Conservation (phyloP, 2,113 vertebrate genomes). For the Poeciliopsis occidentalis region DNA sequence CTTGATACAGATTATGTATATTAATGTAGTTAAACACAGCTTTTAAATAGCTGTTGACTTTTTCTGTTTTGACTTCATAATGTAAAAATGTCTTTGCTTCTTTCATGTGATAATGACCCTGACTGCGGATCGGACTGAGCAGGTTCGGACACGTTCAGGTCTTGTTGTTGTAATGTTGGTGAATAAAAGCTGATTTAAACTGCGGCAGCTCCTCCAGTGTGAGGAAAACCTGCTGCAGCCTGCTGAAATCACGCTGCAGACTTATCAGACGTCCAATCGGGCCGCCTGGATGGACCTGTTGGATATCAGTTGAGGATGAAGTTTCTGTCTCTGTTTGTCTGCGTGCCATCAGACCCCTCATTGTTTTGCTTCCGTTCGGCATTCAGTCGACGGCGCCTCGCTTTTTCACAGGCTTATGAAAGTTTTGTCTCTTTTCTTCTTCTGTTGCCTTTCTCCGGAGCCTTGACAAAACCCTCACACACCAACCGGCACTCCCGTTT, state of each 20-base stretch:
- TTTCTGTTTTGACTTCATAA: neutral
- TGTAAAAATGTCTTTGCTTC: neutral
- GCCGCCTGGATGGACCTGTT: constrained; percentile 41
- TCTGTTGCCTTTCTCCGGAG: constrained; percentile 29
- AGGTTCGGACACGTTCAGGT: constrained; percentile 48
- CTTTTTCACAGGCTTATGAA: constrained; percentile 14
- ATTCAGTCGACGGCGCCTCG: constrained; percentile 14
- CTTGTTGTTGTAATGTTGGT: constrained; percentile 51
- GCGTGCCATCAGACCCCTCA: neutral
- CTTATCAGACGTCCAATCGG: constrained; percentile 66
- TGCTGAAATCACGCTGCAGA: constrained; percentile 44
- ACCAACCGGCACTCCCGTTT: constrained; percentile 67
- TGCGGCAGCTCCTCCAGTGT: constrained; percentile 54
- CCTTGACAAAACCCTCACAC: constrained; percentile 60
- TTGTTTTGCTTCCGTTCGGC: constrained; percentile 28
- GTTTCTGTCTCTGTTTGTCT: constrained; percentile 7
- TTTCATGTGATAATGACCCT: constrained; percentile 21
- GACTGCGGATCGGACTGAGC: constrained; percentile 39
- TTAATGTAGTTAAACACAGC: neutral
- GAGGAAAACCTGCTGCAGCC: constrained; percentile 62
- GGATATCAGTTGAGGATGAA: constrained; percentile 30
- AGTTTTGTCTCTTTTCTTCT: constrained; percentile 30
- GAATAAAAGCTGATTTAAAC: constrained; percentile 60
- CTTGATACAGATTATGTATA: neutral
- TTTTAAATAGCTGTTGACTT: no score